phyloP scores from a whole-genome alignment of 2,113 vertebrate species.

The Lota lota region DNA sequence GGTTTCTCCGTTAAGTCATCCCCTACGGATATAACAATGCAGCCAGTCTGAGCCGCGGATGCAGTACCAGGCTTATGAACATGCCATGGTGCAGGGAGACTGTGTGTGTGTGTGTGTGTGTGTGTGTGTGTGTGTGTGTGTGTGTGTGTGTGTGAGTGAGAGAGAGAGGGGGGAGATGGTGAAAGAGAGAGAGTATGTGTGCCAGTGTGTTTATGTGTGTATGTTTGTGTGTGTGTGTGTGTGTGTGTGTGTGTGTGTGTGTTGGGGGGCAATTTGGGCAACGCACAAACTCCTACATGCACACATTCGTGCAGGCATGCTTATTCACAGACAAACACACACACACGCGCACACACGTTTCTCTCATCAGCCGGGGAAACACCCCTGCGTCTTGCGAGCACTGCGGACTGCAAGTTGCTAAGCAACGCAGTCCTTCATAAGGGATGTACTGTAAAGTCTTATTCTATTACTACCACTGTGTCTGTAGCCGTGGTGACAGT shows the following conservation, averaged over 20 bases:
- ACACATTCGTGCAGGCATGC: not conserved
- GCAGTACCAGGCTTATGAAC: too few species aligned
- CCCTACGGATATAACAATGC: too few species aligned
- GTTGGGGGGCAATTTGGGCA: constrained; percentile 55
- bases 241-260: not conserved
- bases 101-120: too few species aligned
- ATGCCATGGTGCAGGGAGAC: too few species aligned
- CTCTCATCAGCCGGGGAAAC: constrained; percentile 59
- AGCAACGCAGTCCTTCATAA: constrained; percentile 60
- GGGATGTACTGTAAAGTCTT: constrained; percentile 52
- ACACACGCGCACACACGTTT: constrained; percentile 42
- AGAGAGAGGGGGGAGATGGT: not conserved
- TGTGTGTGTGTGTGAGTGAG: too few species aligned
- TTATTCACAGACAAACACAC: constrained; percentile 18
- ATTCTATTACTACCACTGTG: constrained; percentile 42
- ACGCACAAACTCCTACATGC: constrained; percentile 40
- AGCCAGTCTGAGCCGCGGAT: too few species aligned
- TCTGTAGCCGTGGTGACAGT: constrained; percentile 45
- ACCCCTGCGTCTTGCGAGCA: constrained; percentile 61
- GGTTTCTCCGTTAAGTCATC: too few species aligned
- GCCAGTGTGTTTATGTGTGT: too few species aligned
- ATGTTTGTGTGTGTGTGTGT: too few species aligned
- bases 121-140: too few species aligned
- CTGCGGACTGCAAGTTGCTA: constrained; percentile 65
- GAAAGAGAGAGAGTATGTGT: too few species aligned